Evolutionary conservation across 1,140 invertebrate species (phyloP), one percentile per base, ranked within the genome.

Genomic region (Leptinotarsa undecemlineata): DNA sequence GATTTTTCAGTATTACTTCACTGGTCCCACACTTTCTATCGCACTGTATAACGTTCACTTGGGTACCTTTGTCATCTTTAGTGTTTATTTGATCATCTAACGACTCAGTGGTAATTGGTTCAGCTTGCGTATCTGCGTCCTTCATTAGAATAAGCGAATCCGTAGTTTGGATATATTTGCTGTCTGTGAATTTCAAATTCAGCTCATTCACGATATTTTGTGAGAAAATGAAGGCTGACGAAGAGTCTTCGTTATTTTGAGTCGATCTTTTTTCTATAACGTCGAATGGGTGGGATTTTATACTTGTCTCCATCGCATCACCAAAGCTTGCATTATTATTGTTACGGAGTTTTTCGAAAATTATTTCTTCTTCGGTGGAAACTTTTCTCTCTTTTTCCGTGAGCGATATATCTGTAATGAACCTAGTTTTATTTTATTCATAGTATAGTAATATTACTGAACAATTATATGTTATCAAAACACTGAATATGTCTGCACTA

Each of bases 1-100:
- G 51, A 47, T 66, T 75, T 48, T 78, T 60, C 17, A 79, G n/a
- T 67, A 78, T 70, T 3, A 77, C 67, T 57, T 76, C 17, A n/a
- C 42, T 68, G 47, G 57, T 26, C 60, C 74, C 21, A 57, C 21
- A 42, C 13, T 60, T 66, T 73, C 66, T 19, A 48, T 74, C 57
- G 17, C 3, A 20, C 51, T 15, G n/a, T 14, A 60, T 19, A 23
- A 47, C 61, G 21, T 11, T 48, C 21, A 17, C 63, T 64, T 70
- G 66, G 11, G 42, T 68, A 20, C 23, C 11, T 68, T 47, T 68
- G 21, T 42, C 63, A 0, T 57, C n/a, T 17, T 57, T 57, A 17
- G 15, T 57, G 2, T 57, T 57, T 3, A 5, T 15, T 19, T 57
- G 15, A 5, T 57, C 17, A 57, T 57, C n/a, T 15, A 19, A 6